Evolutionary conservation across 2,113 vertebrate genomes (phyloP), one percentile per base, ranked within the genome.

Genomic region (Ochotona curzoniae): DNA sequence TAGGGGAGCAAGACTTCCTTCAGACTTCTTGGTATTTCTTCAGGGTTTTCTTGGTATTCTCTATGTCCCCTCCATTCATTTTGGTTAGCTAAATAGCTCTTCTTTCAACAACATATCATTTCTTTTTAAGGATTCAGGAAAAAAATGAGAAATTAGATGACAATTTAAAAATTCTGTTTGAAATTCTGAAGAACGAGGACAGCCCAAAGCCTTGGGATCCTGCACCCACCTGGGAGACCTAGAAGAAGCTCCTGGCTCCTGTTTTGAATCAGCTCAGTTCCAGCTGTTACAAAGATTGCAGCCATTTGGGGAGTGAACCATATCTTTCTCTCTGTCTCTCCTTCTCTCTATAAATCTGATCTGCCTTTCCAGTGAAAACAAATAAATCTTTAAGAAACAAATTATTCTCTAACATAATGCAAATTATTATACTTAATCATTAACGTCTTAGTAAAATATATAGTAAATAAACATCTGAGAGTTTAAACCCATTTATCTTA

Each of bases 91-190:
- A 83, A 79, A 74, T 30, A 64, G 26, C 35, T 63, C 81, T 11
- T 89, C 21, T 78, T 76, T 11, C 23, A 89, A 70, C 12, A 73
- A 89, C 10, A 93, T 91, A 93, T 73, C 28, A 28, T 54, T 61
- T 88, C 67, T 9, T 89, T 80, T 89, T 87, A 61, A 89, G 23
- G 28, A 73, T 49, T 47, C 15, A 38, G 11, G 49, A 17, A 67
- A 1, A 14, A 79, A n/a, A 5, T 57, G 7, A 84, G 23, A 87
- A 30, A 81, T 92, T 63, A 83, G 32, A 26, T n/a, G 23, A 18
- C 49, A 81, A 57, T 85, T 67, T 57, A 14, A 49, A 79, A 44
- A 83, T 57, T 90, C 82, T 79, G 15, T 74, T 74, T 35, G 47
- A 20, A 83, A 35, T 13, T 13, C 7, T 93, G 23, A 15, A 84